These are phyloP conservation scores for Zaprionus davidi DNA, from an alignment of 1,140 invertebrate species.

Conservation along the genomic window DNA sequence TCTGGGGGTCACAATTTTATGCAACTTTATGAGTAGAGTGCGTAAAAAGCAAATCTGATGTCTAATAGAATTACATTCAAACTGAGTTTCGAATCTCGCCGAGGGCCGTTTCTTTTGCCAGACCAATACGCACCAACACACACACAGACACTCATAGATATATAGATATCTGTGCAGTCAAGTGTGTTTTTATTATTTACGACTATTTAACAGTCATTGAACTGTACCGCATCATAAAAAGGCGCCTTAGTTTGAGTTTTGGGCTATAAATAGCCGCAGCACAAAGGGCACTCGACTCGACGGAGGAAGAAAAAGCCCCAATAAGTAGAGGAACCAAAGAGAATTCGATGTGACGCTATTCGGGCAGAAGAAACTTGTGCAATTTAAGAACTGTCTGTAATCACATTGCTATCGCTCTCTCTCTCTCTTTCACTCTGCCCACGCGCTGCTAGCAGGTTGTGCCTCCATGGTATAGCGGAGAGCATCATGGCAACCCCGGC, in stretches of 20 bases:
- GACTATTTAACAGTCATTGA: slow-evolving; percentile 74
- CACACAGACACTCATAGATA: not conserved
- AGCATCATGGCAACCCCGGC: slow-evolving; percentile 45
- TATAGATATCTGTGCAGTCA: slow-evolving; percentile 26
- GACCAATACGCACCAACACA: not conserved
- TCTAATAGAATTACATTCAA: slow-evolving; percentile 13
- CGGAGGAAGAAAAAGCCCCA: slow-evolving; percentile 18
- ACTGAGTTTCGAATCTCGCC: not conserved
- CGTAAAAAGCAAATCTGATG: slow-evolving; percentile 8
- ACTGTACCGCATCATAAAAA: slow-evolving; percentile 48
- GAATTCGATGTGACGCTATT: slow-evolving; percentile 8
- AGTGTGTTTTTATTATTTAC: slow-evolving; percentile 59
- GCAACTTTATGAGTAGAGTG: not conserved
- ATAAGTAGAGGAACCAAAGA: slow-evolving; percentile 8
- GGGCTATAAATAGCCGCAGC: slow-evolving; percentile 64
- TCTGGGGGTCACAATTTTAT: not conserved
- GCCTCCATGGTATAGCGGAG: slow-evolving; percentile 77
- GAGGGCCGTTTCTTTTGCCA: not conserved
- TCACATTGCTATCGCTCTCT: slow-evolving; percentile 16
- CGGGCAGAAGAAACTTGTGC: slow-evolving; percentile 3
- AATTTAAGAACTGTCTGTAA: slow-evolving; percentile 58
- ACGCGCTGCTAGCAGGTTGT: slow-evolving; percentile 60
- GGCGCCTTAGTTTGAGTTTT: slow-evolving; percentile 44
- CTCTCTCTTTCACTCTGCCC: not conserved
- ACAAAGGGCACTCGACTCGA: slow-evolving; percentile 36